Base-by-base conservation (phyloP, 2,113 vertebrate genomes). In the Mustela lutreola region DNA sequence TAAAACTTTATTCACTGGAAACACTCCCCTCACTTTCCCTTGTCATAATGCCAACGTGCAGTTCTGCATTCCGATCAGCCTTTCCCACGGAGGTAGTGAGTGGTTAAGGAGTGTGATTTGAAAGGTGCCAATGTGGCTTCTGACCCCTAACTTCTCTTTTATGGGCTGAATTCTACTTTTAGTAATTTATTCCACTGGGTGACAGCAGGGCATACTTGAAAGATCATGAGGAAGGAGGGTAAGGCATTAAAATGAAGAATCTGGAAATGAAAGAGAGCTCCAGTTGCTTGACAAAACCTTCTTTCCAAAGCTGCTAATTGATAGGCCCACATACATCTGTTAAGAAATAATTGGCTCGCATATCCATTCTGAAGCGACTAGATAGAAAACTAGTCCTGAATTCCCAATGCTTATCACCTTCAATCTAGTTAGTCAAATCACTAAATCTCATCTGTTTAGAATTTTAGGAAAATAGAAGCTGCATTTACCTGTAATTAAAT, bases 401-500 rank as follows among this genome's bases (percentile, higher is more conserved):
- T 91, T 65, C 28, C 75, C 31, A 48, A 19, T 28, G 4, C 3
- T 90, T 75, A 50, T 56, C 7, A 91, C 10, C 65, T 58, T 96
- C 53, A 26, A 16, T 84, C 36, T 91, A 86, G 21, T 91, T 63
- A 63, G 45, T 76, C 2, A 86, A 75, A 65, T 75, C 45, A 75
- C 15, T 81, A 58, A 91, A 45, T 56, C 18, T 39, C 56, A 56
- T 65, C 39, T 65, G 9, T 45, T 78, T 73, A 76, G 56, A 81
- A 75, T 86, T 75, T 81, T 39, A 81, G 56, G 36, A 48, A 63
- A 65, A 56, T 18, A 65, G 63, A 81, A 48, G 12, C 31, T 58
- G 15, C 65, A 81, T 80, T 96, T 39, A 94, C 21, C 22, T 65
- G 33, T 87, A 81, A 87, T 79, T 91, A 90, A n/a, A 85, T 79